Base-by-base conservation (phyloP, 1,140 invertebrate genomes). In the Brachionus asplanchnoidis region DNA sequence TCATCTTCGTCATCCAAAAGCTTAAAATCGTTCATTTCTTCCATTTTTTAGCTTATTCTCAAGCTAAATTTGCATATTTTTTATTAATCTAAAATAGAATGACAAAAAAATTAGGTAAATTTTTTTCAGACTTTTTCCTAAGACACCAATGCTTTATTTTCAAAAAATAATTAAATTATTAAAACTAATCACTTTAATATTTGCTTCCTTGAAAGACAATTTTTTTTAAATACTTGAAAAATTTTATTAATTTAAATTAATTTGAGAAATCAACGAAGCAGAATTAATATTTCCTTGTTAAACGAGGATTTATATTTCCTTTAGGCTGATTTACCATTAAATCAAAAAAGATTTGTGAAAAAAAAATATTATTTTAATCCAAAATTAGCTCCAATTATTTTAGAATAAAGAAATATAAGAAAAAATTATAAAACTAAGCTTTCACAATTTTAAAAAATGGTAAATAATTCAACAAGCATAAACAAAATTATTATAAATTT, bases 1-100 rank as follows among this genome's bases (percentile, higher is more conserved):
- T 77, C 73, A 5, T 77, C 73, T 50, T 77, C 73, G 2, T 77
- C 73, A 17, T 77, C 73, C 9, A 77, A n/a, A 23, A 77, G 46
- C 12, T 46, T 50, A 46, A 77, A 77, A 53, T 77, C 73, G 8
- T 77, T 77, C 2, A 44, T 42, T 23, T 77, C 44, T 77, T 77
- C 73, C 73, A 77, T 77, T 26, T 50, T 77, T 4, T 40, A 26
- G 4, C 26, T 77, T 77, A 23, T 68, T 40, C 26, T 68, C 32
- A n/a, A 12, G n/a, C n/a, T 32, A 36, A 36, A 44, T 42, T 75
- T 77, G 73, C 73, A 77, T 77, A 77, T 77, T 40, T 73, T 20
- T 26, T 20, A 60, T 40, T 23, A 70, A 36, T 70, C 66, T 70
- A 70, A 70, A 70, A 36, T 36, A 66, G 28, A 66, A 8, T 23